Evolutionary conservation across 2,797 vertebrate genomes (phyloP).

Genomic region (Etheostoma perlongum): DNA sequence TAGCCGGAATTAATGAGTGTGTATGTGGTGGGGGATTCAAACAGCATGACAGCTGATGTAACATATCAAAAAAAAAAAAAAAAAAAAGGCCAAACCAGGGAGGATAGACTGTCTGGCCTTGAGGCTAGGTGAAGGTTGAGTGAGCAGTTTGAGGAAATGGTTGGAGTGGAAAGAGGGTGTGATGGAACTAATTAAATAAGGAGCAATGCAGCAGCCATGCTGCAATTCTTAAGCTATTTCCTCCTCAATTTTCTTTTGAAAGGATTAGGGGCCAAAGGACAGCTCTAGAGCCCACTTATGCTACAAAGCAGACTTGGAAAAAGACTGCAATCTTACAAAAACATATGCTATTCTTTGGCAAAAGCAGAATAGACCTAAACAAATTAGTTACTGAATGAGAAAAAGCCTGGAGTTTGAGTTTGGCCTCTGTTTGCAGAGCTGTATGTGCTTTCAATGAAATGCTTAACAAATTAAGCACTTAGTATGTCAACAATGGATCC

Average conservation of each 20-base stretch:
- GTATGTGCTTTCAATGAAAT: slow-evolving; percentile 8
- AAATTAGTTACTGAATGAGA: background rate
- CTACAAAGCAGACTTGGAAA: slow-evolving; percentile 54
- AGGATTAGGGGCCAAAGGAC: slow-evolving; percentile 63
- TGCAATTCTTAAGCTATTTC: slow-evolving; percentile 66
- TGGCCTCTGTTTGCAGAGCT: slow-evolving; percentile 8
- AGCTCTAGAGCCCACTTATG: slow-evolving; percentile 50
- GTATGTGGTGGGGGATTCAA: slow-evolving; percentile 31
- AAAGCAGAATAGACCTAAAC: slow-evolving; percentile 12
- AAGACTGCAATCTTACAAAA: slow-evolving; percentile 48
- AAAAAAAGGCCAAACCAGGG: slow-evolving; percentile 25
- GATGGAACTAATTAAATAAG: slow-evolving; percentile 81
- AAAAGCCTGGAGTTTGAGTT: background rate
- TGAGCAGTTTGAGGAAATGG: slow-evolving; percentile 42
- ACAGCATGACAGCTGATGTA: slow-evolving; percentile 56
- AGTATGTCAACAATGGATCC: too few relatives aligned
- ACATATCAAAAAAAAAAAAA: slow-evolving; percentile 34
- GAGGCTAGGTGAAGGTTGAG: slow-evolving; percentile 61
- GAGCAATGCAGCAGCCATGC: slow-evolving; percentile 53
- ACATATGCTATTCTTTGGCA: slow-evolving; percentile 39
- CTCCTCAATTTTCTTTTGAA: slow-evolving; percentile 67
- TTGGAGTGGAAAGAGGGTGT: slow-evolving; percentile 53
- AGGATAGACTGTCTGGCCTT: slow-evolving; percentile 52
- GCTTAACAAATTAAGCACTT: background rate
- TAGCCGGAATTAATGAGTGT: slow-evolving; percentile 38